Percentiles rank a stretch among this genome's conserved stretches.
These are phyloP conservation scores for Anguilla anguilla DNA, from an alignment of 2,797 vertebrate species.

Conservation along the genomic window DNA sequence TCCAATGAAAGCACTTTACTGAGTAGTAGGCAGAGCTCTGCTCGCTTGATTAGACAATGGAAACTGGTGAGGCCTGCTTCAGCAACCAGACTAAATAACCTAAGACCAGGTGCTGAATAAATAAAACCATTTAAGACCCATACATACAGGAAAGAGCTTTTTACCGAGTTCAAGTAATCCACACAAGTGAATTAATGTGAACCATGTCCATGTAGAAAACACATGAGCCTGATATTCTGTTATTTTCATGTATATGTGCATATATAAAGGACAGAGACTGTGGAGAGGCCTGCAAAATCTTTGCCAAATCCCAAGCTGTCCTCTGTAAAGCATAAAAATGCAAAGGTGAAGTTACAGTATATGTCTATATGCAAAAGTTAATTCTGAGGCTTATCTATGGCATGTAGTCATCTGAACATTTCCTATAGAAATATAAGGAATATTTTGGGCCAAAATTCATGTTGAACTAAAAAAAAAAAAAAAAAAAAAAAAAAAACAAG, in stretches of 20 bases:
- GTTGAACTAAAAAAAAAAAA: background rate
- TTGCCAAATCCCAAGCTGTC: background rate
- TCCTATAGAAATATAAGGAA: background rate
- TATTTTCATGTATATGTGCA: background rate
- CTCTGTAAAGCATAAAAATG: background rate
- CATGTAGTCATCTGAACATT: background rate
- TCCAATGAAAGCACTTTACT: background rate
- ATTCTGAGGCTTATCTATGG: background rate
- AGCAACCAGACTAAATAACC: constrained; percentile 18
- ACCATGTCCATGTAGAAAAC: background rate
- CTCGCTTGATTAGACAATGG: constrained; percentile 24
- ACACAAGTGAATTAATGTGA: background rate
- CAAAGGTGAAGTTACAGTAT: background rate
- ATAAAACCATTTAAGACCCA: background rate
- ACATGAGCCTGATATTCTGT: background rate
- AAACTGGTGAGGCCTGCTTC: constrained; percentile 14
- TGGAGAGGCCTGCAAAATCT: background rate
- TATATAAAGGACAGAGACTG: background rate
- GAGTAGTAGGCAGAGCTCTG: background rate
- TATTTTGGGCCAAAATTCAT: background rate
- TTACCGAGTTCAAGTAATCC: background rate
- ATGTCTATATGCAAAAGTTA: background rate
- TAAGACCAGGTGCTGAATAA: constrained; percentile 29
- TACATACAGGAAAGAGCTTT: background rate
- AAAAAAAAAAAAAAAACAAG: background rate